These are phyloP conservation scores for Gymnopithys bicolor DNA, from an alignment of 2,797 vertebrate genomes.

Conservation along the genomic window DNA sequence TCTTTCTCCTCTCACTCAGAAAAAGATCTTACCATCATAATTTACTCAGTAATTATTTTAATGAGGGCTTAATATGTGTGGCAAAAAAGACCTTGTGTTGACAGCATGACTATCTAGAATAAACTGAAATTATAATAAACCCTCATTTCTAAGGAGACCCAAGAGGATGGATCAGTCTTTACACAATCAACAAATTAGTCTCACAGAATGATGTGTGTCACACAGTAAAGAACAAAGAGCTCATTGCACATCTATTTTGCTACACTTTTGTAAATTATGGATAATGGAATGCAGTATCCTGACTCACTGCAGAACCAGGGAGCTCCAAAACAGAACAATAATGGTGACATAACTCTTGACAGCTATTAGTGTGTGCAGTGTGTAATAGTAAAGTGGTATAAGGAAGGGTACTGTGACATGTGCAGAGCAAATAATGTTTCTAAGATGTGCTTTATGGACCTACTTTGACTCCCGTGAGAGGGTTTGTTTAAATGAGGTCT, in stretches of 20 bases:
- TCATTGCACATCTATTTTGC: background rate
- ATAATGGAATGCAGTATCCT: background rate
- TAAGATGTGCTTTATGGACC: background rate
- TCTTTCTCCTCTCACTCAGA: slow-evolving; percentile 21
- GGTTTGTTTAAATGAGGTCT: background rate
- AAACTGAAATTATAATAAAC: background rate
- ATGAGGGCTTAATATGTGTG: background rate
- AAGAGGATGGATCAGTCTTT: background rate
- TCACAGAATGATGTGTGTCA: background rate
- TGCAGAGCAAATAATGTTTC: background rate
- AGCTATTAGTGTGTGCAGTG: background rate
- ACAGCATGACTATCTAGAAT: background rate
- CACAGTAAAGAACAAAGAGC: background rate
- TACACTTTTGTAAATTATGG: background rate
- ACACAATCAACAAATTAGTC: background rate
- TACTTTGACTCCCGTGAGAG: background rate
- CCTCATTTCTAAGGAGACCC: background rate
- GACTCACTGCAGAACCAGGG: background rate
- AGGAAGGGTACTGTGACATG: background rate
- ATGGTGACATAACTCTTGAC: background rate
- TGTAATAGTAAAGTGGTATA: background rate
- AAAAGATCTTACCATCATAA: slow-evolving; percentile 1
- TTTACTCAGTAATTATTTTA: slow-evolving; percentile 12
- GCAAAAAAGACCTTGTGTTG: background rate
- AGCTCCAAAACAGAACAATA: slow-evolving; percentile 48